A percentile compares a stretch with the other conserved stretches of the same genome.
Conservation (phyloP, 2,797 vertebrate species). For the Spatula versicolor region DNA sequence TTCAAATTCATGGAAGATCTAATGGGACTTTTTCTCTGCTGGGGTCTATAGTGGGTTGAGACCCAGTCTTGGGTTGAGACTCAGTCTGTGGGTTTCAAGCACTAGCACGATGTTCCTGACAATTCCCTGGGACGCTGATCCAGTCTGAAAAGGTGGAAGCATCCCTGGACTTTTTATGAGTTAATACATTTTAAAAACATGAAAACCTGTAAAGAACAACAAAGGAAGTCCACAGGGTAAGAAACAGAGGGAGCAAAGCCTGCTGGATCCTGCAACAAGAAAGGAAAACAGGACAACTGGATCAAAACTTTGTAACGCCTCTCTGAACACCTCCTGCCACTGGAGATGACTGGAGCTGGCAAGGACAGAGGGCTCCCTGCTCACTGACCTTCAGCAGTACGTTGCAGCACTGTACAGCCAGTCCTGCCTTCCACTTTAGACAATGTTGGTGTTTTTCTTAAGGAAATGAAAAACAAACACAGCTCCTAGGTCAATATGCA, state of each 20-base stretch:
- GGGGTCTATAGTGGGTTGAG: background rate
- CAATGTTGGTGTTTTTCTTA: background rate
- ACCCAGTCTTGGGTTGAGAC: background rate
- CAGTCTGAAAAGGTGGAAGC: background rate
- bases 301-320: background rate
- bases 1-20: background rate
- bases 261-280: background rate
- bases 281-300: background rate
- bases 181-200: background rate
- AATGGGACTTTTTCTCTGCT: background rate
- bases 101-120: background rate
- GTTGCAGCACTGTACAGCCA: background rate
- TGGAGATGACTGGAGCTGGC: rapidly evolving
- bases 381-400: background rate
- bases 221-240: background rate
- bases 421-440: background rate
- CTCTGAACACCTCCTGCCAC: background rate
- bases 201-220: background rate
- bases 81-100: background rate
- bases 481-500: background rate
- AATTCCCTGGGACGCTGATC: background rate
- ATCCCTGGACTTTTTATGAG: background rate
- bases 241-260: background rate
- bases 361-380: background rate
- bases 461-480: rapidly evolving